Conservation (phyloP, 2,113 vertebrate genomes). For the Camelus bactrianus region DNA sequence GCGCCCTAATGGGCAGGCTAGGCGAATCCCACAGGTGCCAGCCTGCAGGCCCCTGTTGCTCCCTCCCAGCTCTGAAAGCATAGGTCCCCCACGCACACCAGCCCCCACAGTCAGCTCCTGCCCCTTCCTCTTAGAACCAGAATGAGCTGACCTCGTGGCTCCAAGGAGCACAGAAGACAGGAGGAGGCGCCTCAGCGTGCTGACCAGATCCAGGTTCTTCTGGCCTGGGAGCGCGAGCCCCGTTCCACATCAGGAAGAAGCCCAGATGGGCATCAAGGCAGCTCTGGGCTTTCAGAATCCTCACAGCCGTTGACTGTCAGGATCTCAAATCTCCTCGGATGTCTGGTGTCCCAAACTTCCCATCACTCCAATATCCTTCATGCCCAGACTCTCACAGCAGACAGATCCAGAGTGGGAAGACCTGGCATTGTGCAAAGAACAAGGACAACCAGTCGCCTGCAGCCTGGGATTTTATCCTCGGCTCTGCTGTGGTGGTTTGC, state of each 20-base stretch:
- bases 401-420: background rate
- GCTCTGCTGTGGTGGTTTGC: background rate
- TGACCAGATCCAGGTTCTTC: background rate
- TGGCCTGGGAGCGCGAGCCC: background rate
- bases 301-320: no score
- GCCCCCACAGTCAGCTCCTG: background rate
- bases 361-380: background rate
- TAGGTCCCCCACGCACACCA: background rate
- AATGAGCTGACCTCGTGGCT: background rate
- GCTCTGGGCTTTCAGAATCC: background rate
- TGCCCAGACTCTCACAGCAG: background rate
- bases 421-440: background rate
- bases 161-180: fast-evolving
- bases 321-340: background rate
- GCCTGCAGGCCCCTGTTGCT: background rate
- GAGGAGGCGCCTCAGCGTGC: no score
- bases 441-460: background rate
- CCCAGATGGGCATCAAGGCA: no score
- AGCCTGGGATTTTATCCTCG: background rate
- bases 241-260: background rate
- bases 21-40: constrained; percentile 46
- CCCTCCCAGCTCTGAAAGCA: background rate
- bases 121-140: background rate
- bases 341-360: background rate
- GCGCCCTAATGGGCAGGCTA: background rate